These are phyloP conservation scores for Percopsis transmontana DNA, from an alignment of 2,113 vertebrate genomes.

Conservation along the genomic window DNA sequence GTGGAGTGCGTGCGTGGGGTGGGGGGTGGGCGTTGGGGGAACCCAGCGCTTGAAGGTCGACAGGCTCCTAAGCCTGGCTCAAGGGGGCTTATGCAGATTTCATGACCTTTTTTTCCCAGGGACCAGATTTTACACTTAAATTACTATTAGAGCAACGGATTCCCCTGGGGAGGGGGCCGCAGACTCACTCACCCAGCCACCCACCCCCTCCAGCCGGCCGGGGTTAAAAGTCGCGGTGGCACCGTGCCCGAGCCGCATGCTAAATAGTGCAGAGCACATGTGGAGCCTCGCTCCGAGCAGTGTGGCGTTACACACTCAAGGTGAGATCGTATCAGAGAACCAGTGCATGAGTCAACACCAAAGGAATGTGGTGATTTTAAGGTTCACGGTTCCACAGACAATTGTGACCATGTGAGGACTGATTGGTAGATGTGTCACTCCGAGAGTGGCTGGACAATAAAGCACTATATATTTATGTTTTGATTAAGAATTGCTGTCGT, in stretches of 20 bases:
- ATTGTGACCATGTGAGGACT: slow-evolving; percentile 19
- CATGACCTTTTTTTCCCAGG: slow-evolving; percentile 94
- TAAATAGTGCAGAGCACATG: slow-evolving; percentile 80
- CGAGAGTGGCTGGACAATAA: slow-evolving; percentile 20
- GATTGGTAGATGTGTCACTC: slow-evolving; percentile 5
- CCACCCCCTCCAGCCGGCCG: slow-evolving; percentile 58
- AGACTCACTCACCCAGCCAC: slow-evolving; percentile 69
- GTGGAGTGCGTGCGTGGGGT: background rate
- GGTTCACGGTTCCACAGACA: slow-evolving; percentile 19
- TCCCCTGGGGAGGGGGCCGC: slow-evolving; percentile 80
- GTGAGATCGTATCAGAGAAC: slow-evolving; percentile 17
- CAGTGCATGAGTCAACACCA: slow-evolving; percentile 32
- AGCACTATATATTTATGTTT: background rate
- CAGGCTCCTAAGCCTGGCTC: slow-evolving; percentile 87
- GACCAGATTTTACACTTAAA: slow-evolving; percentile 96
- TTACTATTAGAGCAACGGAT: slow-evolving; percentile 87
- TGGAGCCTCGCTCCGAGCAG: slow-evolving; percentile 63
- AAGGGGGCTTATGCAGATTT: slow-evolving; percentile 92
- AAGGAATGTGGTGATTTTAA: slow-evolving; percentile 27
- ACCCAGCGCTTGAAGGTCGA: slow-evolving; percentile 81
- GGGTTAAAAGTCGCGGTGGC: slow-evolving; percentile 88
- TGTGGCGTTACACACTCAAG: slow-evolving; percentile 30
- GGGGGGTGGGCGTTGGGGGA: slow-evolving; percentile 39
- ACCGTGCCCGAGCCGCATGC: slow-evolving; percentile 82
- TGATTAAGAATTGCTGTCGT: no score